Evolutionary conservation across 2,113 vertebrate species (phyloP).

Genomic region (Amphilophus citrinellus): DNA sequence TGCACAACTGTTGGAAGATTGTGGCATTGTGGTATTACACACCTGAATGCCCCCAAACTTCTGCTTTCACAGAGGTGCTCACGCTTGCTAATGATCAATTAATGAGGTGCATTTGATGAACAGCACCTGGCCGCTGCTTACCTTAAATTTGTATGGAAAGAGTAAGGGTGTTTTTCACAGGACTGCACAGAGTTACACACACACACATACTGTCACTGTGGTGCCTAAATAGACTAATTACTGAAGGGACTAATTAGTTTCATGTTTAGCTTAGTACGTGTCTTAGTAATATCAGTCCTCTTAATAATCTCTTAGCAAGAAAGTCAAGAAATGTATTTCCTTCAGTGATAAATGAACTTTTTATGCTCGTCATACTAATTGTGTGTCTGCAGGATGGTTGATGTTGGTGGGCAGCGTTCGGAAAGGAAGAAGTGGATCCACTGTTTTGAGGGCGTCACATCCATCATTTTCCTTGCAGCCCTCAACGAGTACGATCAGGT

Average conservation of each 20-base stretch:
- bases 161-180: background rate
- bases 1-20: too few relatives aligned
- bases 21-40: too few relatives aligned
- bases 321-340: background rate
- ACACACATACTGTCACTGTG: background rate
- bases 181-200: background rate
- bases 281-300: background rate
- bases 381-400: conserved; percentile 86
- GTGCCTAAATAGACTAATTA: background rate
- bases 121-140: background rate
- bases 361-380: background rate
- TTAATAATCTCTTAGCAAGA: background rate
- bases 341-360: background rate
- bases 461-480: conserved; percentile 89
- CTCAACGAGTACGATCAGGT: conserved; percentile 93
- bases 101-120: background rate
- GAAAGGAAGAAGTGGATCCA: conserved; percentile 94
- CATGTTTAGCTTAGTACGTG: too few relatives aligned
- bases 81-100: background rate
- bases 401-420: conserved; percentile 90
- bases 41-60: background rate
- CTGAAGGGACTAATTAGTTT: background rate
- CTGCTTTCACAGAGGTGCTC: background rate
- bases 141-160: background rate
- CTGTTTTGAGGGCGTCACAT: conserved; percentile 91